phyloP scores from a whole-genome alignment of 2,113 vertebrate species.

The Semicossyphus pulcher region DNA sequence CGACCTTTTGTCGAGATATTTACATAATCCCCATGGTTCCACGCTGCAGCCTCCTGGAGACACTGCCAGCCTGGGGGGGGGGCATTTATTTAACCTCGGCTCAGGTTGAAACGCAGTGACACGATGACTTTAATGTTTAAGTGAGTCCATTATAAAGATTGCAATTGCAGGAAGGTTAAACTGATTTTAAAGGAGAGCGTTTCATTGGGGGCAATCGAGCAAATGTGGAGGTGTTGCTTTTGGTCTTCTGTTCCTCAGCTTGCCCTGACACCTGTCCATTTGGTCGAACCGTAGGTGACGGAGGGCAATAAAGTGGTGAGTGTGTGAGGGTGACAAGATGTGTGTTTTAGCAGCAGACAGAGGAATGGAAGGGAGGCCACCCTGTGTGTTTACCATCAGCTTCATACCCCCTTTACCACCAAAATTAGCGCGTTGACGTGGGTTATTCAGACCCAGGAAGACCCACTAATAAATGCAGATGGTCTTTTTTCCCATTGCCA shows the following conservation, averaged over 20 bases:
- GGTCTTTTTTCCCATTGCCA: too few species aligned
- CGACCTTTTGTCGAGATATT: slow-evolving; percentile 73
- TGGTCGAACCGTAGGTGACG: slow-evolving; percentile 48
- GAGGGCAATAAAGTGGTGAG: slow-evolving; percentile 27
- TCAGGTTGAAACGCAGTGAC: slow-evolving; percentile 39
- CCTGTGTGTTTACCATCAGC: slow-evolving; percentile 33
- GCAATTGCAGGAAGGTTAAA: slow-evolving; percentile 31
- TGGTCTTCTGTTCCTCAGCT: slow-evolving; percentile 45
- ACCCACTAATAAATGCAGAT: too few species aligned
- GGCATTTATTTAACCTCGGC: slow-evolving; percentile 68
- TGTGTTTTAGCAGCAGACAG: slow-evolving; percentile 38
- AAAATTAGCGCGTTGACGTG: too few species aligned
- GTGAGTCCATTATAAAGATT: slow-evolving; percentile 55
- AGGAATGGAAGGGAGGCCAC: slow-evolving; percentile 23
- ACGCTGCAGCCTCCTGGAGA: slow-evolving; percentile 46
- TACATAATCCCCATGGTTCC: slow-evolving; percentile 76
- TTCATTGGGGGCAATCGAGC: slow-evolving; percentile 46
- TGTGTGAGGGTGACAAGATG: slow-evolving; percentile 22
- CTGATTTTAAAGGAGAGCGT: slow-evolving; percentile 11
- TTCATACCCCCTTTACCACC: too few species aligned
- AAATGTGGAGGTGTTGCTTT: slow-evolving; percentile 70
- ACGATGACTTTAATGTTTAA: slow-evolving; percentile 58
- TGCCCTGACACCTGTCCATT: slow-evolving; percentile 66
- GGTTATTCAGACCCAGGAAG: too few species aligned
- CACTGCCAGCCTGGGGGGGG: slow-evolving; percentile 58